Conservation (phyloP, 2,888 invertebrate genomes). For the Folsomia candida region DNA sequence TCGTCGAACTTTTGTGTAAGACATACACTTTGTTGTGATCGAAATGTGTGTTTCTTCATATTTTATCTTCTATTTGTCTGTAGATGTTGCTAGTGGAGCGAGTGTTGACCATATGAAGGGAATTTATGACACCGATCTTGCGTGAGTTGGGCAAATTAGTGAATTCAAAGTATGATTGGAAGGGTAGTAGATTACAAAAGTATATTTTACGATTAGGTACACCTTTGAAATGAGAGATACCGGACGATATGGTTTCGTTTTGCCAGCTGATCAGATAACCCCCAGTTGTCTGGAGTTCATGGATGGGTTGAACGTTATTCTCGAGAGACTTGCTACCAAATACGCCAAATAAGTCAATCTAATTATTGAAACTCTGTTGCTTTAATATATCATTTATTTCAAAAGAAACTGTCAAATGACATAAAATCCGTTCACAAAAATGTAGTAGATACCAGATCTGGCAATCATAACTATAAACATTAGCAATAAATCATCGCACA, state of each 20-base stretch:
- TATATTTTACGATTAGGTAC: too few species aligned
- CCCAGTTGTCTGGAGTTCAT: constrained; percentile 41
- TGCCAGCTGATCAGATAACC: constrained; percentile 34
- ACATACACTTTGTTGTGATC: neutral
- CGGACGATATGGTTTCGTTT: constrained; percentile 59
- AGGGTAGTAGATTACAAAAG: too few species aligned
- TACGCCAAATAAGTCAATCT: neutral
- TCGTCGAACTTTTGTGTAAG: constrained; percentile 35
- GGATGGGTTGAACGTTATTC: constrained; percentile 24
- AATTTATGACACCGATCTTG: constrained; percentile 63
- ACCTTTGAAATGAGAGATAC: constrained; percentile 70
- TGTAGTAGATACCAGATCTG: too few species aligned
- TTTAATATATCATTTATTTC: neutral
- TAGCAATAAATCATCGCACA: too few species aligned
- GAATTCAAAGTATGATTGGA: too few species aligned
- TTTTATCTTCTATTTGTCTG: neutral
- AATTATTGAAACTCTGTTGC: neutral
- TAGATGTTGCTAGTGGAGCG: constrained; percentile 67
- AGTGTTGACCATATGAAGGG: constrained; percentile 76
- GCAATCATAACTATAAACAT: too few species aligned
- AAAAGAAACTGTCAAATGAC: neutral
- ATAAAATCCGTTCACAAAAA: neutral
- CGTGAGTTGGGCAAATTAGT: too few species aligned
- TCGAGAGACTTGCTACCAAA: constrained; percentile 15
- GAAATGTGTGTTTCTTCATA: constrained; percentile 13